Base-by-base conservation (phyloP, 2,797 vertebrate genomes). In the Cyprinodon diabolis region DNA sequence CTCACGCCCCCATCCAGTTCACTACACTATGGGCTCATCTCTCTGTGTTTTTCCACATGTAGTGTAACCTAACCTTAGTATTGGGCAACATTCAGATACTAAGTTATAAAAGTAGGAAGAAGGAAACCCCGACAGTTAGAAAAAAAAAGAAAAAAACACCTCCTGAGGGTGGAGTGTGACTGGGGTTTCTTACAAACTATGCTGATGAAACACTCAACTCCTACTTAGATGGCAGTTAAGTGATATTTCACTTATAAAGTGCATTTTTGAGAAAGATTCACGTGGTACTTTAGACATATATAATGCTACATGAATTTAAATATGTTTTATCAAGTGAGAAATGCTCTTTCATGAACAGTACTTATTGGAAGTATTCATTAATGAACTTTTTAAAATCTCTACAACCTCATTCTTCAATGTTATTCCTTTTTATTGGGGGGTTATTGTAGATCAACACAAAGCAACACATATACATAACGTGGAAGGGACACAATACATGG, bases 1-100 rank as follows among this genome's bases (percentile, higher is more conserved):
- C 56, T 30, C 15, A 17, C 71, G 48, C 47, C 17, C 30, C 54
- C 17, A 70, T 77, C 13, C 21, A 10, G 15, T n/a, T 71, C 4
- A 58, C 23, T 11, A 30, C 62, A 13, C 30, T 54, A 35, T 51
- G 66, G 40, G 23, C 11, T 48, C 45, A n/a, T 69, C 45, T 73
- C 4, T 1, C 1, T 49, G 17, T 74, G 49, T n/a, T 73, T 75
- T 72, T 79, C 65, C 30, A n/a, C 48, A 68, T 23, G 37, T 67
- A 10, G 37, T 80, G 47, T 56, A 66, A 43, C 37, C 25, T 58
- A 19, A 67, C 49, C 11, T 74, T 70, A 17, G 7, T 72, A 23
- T 58, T 17, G 10, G 12, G 55, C 66, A 14, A 25, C 10, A 23
- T 69, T 43, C 30, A 21, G 30, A 68, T 48, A 68, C 49, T 21